Conservation (phyloP, 1,140 invertebrate genomes). For the Drosophila lini region DNA sequence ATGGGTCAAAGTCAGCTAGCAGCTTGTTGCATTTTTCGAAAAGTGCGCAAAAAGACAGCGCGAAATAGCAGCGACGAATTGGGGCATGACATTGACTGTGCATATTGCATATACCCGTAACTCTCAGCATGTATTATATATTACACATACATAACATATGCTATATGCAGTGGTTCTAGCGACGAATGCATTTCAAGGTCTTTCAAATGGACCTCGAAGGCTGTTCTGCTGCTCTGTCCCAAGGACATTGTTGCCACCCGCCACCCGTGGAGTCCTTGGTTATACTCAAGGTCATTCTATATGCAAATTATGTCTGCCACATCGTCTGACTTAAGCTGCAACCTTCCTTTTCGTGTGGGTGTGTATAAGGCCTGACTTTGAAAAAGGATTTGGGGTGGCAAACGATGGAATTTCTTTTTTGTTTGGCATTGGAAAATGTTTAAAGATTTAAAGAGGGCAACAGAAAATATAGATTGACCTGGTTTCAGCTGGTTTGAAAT, state of each 20-base stretch:
- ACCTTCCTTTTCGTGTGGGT: constrained; percentile 18
- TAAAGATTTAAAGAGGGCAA: constrained; percentile 26
- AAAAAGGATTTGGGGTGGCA: constrained; percentile 49
- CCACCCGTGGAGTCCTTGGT: constrained; percentile 13
- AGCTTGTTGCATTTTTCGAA: constrained; percentile 70
- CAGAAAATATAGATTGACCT: constrained; percentile 16
- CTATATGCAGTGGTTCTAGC: constrained; percentile 34
- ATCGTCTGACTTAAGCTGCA: constrained; percentile 30
- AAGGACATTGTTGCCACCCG: constrained; percentile 35
- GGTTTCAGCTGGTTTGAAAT: background rate
- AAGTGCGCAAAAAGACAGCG: constrained; percentile 58
- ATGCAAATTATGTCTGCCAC: constrained; percentile 59
- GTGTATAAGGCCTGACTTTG: constrained; percentile 49
- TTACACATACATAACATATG: constrained; percentile 2
- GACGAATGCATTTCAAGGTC: constrained; percentile 69
- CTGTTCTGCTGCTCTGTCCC: constrained; percentile 15
- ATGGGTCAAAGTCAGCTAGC: constrained; percentile 77
- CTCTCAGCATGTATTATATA: background rate
- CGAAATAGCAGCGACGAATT: constrained; percentile 70
- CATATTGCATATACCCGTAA: constrained; percentile 36
- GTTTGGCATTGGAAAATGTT: constrained; percentile 15
- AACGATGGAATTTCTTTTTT: constrained; percentile 6
- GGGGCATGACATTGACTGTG: constrained; percentile 72
- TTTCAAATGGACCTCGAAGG: constrained; percentile 43
- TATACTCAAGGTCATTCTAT: constrained; percentile 50